Conservation (phyloP, 2,113 vertebrate species). For the Carettochelys insculpta region DNA sequence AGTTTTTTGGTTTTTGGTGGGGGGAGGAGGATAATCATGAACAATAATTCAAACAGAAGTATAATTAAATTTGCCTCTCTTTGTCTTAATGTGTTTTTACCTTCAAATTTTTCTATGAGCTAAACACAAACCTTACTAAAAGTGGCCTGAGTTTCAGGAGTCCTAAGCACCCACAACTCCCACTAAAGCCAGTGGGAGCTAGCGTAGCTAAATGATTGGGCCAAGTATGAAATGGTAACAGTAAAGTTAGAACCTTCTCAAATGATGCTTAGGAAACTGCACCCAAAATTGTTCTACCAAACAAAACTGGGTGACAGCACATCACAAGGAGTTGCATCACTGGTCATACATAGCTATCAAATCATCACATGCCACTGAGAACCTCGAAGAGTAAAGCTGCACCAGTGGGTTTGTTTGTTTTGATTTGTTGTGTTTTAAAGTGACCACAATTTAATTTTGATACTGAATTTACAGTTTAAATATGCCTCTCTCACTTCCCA, state of each 20-base stretch:
- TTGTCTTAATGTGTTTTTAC: background rate
- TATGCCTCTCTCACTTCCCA: background rate
- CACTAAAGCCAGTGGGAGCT: background rate
- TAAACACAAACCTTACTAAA: no score
- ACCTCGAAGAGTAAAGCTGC: background rate
- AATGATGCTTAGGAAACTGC: background rate
- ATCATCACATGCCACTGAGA: background rate
- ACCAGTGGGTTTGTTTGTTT: background rate
- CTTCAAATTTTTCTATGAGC: background rate
- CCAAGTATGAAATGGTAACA: fast-evolving
- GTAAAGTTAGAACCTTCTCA: background rate
- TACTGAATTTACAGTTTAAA: background rate
- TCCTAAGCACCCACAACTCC: background rate
- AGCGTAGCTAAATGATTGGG: background rate
- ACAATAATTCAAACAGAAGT: background rate
- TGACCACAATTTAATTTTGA: background rate
- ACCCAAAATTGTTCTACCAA: constrained; percentile 47
- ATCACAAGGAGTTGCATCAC: background rate
- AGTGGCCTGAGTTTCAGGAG: background rate
- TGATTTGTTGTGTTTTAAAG: background rate
- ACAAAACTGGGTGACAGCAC: background rate
- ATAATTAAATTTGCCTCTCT: background rate
- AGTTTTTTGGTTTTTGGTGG: no score
- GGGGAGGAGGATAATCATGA: background rate
- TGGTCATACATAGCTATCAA: background rate